Percentiles rank a stretch among this genome's conserved stretches.
Evolutionary conservation across 2,113 vertebrate species (phyloP).

Genomic region (Rhinoderma darwinii): DNA sequence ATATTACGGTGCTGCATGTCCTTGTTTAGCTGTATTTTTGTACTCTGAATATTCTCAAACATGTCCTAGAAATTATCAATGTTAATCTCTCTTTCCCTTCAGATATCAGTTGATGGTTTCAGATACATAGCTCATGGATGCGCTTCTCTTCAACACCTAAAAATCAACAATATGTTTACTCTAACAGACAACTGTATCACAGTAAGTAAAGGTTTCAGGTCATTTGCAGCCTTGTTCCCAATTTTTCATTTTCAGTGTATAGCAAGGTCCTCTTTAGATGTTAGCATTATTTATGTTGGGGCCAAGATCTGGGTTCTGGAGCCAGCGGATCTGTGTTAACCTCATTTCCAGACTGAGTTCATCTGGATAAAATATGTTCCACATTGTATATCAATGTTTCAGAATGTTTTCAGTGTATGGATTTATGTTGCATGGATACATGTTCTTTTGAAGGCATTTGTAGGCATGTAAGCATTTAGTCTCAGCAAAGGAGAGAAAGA

Average conservation of each 20-base stretch:
- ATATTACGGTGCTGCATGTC: no score
- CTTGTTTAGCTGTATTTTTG: neutral
- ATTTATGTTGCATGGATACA: constrained; percentile 43
- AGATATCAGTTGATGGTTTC: constrained; percentile 84
- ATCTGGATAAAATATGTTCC: constrained; percentile 49
- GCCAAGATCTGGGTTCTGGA: constrained; percentile 6
- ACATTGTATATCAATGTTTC: constrained; percentile 9
- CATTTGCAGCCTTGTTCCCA: neutral
- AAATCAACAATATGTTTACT: constrained; percentile 80
- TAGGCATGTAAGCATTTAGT: neutral
- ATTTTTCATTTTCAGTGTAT: neutral
- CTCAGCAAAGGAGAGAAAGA: neutral
- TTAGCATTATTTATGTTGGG: neutral
- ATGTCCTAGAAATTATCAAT: neutral
- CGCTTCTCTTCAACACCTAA: constrained; percentile 74
- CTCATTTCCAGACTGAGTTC: neutral
- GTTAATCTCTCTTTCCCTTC: constrained; percentile 54
- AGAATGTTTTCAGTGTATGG: constrained; percentile 20
- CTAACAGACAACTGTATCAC: constrained; percentile 79
- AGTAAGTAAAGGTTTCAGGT: constrained; percentile 68
- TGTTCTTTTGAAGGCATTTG: constrained; percentile 19
- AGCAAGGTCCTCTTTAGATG: neutral
- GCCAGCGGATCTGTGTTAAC: constrained; percentile 5
- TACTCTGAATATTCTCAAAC: neutral
- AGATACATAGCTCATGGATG: constrained; percentile 76